Conservation (phyloP, 2,797 vertebrate species). For the Natrix natrix region DNA sequence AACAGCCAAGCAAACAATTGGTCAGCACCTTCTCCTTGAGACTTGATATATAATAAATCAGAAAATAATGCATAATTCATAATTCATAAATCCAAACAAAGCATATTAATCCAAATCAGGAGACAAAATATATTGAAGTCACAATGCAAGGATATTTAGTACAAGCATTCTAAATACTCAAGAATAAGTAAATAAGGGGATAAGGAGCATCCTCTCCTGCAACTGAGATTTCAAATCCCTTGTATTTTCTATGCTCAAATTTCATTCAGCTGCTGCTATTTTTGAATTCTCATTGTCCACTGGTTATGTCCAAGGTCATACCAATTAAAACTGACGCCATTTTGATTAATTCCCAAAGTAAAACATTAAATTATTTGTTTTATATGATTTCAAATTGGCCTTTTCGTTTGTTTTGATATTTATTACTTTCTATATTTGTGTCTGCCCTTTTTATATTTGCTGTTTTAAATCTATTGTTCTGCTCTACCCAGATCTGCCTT, state of each 20-base stretch:
- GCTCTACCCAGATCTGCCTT: background rate
- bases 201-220: background rate
- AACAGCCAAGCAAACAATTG: background rate
- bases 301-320: background rate
- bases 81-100: background rate
- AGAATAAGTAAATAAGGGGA: background rate
- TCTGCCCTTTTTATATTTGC: background rate
- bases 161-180: background rate
- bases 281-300: background rate
- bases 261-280: background rate
- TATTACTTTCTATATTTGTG: background rate
- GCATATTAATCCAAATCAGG: background rate
- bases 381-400: background rate
- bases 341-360: background rate
- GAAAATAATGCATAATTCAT: background rate
- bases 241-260: background rate
- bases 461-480: background rate
- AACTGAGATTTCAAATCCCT: background rate
- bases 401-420: background rate
- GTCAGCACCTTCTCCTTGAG: background rate
- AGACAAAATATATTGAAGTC: background rate
- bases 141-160: background rate
- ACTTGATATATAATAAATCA: background rate
- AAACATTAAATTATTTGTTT: background rate
- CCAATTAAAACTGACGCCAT: background rate